phyloP scores from a whole-genome alignment of 1,140 invertebrate genomes.

The Heterodera schachtii region DNA sequence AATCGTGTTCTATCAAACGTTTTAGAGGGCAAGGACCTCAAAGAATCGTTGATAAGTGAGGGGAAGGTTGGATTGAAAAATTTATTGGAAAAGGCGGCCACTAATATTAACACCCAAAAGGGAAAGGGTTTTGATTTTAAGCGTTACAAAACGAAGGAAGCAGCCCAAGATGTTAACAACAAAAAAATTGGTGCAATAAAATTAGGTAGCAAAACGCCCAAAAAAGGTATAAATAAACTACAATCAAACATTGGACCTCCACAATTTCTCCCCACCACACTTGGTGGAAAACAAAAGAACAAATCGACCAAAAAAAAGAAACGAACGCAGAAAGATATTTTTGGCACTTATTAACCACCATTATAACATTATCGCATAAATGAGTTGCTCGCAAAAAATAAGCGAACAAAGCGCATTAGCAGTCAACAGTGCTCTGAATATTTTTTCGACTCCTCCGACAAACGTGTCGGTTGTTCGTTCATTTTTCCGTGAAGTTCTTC shows the following conservation, averaged over 20 bases:
- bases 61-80: constrained; percentile 5
- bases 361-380: background rate
- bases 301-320: background rate
- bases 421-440: constrained; percentile 30
- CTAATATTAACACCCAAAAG: constrained; percentile 15
- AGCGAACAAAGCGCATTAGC: constrained; percentile 15
- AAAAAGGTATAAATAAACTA: background rate
- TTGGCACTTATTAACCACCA: background rate
- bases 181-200: background rate
- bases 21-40: constrained; percentile 17
- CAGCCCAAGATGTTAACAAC: background rate
- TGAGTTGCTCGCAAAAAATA: background rate
- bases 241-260: background rate
- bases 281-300: too few relatives aligned
- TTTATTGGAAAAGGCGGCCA: constrained; percentile 23
- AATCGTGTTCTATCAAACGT: constrained; percentile 18
- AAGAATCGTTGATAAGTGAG: constrained; percentile 25
- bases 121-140: constrained; percentile 28
- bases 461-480: constrained; percentile 37
- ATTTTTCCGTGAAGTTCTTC: constrained; percentile 31
- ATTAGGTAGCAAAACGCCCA: too few relatives aligned
- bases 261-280: background rate
- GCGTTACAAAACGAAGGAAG: background rate
- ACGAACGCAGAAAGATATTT: background rate
- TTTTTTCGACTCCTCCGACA: constrained; percentile 39